These are phyloP conservation scores for Actinia tenebrosa DNA, from an alignment of 64 coral and sea anemone species.

Conservation along the genomic window DNA sequence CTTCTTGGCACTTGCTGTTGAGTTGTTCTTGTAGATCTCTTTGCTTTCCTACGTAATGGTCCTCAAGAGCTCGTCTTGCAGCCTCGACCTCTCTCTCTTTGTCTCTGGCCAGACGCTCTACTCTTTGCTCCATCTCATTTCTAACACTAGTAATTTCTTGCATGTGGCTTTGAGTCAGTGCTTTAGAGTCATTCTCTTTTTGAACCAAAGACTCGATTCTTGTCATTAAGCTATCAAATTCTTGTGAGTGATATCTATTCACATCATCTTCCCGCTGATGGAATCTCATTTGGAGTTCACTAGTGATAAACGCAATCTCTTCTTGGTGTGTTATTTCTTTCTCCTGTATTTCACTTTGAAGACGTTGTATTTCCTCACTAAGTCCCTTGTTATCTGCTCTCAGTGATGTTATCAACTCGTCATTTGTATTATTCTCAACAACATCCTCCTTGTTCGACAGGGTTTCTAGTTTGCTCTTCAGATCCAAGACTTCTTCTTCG, in stretches of 20 bases:
- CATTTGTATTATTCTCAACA: slow-evolving; percentile 21
- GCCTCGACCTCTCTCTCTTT: slow-evolving; percentile 70
- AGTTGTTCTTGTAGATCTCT: slow-evolving; percentile 49
- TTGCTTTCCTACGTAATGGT: slow-evolving; percentile 49
- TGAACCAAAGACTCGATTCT: slow-evolving; percentile 64
- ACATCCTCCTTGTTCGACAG: slow-evolving; percentile 37
- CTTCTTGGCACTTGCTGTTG: slow-evolving; percentile 50
- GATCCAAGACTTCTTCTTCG: slow-evolving; percentile 33
- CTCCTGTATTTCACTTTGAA: slow-evolving; percentile 59
- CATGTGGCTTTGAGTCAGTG: slow-evolving; percentile 77
- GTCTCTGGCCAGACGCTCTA: slow-evolving; percentile 62
- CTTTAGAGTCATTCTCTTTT: slow-evolving; percentile 77
- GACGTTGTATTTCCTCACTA: slow-evolving; percentile 47
- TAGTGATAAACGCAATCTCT: slow-evolving; percentile 51
- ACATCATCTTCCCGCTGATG: slow-evolving; percentile 52
- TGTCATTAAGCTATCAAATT: slow-evolving; percentile 64
- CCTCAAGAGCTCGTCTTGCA: slow-evolving; percentile 41
- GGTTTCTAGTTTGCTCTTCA: slow-evolving; percentile 60
- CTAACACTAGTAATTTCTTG: slow-evolving; percentile 59
- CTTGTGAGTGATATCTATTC: slow-evolving; percentile 68
- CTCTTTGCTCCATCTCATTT: slow-evolving; percentile 65
- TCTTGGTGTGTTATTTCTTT: slow-evolving; percentile 48
- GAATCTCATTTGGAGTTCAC: slow-evolving; percentile 60
- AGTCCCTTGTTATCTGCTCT: slow-evolving; percentile 72
- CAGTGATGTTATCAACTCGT: slow-evolving; percentile 56